Base-by-base conservation (phyloP, 2,888 invertebrate genomes). In the Noctua janthe region DNA sequence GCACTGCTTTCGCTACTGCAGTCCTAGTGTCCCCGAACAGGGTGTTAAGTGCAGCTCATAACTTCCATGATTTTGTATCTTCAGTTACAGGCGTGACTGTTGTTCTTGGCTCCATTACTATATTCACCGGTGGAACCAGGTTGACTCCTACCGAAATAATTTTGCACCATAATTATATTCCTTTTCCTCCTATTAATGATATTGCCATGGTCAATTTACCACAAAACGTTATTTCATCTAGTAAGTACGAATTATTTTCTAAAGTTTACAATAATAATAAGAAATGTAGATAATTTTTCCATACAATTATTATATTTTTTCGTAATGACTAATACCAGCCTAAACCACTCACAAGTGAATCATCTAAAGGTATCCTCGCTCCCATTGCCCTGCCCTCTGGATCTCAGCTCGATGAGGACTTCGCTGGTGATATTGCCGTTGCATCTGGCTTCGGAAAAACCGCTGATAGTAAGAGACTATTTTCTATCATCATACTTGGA, bases 401-500 rank as follows among this genome's bases (percentile, higher is more conserved):
- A n/a, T 23, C 47, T 51, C 91, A 93, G 72, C 71, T 91, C 1
- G 76, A 79, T 35, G 89, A 94, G 13, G 56, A 74, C 73, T 95
- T 92, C 76, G 88, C 80, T n/a, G 93, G 93, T 35, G 59, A 76
- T 2, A 72, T 71, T 0, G 95, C 92, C 54, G 75, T 90, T 64
- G 95, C 94, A n/a, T 93, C 94, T 17, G 95, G 95, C 56, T 95
- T 91, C 72, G 95, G 95, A n/a, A 66, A 85, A 69, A 78, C 78
- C 15, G 13, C 78, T 1, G 56, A 56, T 15, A 29, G 78, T 79
- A 78, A 78, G 69, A 51, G 10, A 35, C 43, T 56, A 8, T 23
- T n/a, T 56, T 69, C 11, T 51, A 43, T 6, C 10, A 17, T 13
- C 17, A n/a, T n/a, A 56, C 23, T 54, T 35, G 15, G 43, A 29